phyloP scores from a whole-genome alignment of 2,797 vertebrate species.

The Acanthis flammea region DNA sequence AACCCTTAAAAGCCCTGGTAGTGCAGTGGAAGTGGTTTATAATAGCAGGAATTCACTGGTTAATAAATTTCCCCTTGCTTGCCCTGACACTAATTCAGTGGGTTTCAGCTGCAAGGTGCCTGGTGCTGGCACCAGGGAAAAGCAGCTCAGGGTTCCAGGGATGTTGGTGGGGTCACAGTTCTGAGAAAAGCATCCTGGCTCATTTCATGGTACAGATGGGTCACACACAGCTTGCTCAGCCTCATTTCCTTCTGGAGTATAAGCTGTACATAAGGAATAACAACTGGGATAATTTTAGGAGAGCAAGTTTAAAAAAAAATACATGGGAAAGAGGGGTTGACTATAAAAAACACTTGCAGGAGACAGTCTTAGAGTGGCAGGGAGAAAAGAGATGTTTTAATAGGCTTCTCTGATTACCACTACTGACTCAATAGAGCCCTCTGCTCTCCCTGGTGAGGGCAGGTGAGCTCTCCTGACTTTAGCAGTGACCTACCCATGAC shows the following conservation, averaged over 20 bases:
- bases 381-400: neutral
- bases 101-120: neutral
- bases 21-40: slow-evolving; percentile 13
- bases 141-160: neutral
- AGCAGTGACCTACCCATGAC: neutral
- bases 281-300: neutral
- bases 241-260: neutral
- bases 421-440: neutral
- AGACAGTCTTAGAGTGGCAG: neutral
- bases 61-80: neutral
- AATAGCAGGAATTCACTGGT: slow-evolving; percentile 15
- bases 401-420: neutral
- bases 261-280: neutral
- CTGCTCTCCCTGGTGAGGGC: neutral
- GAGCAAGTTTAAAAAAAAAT: neutral
- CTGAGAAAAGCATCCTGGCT: neutral
- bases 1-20: neutral
- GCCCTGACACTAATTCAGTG: neutral
- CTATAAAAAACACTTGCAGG: neutral
- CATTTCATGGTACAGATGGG: neutral
- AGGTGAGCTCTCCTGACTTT: neutral
- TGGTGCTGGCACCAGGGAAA: neutral
- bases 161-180: neutral
- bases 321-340: neutral
- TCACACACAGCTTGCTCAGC: neutral